A percentile compares a stretch with the other conserved stretches of the same genome.
phyloP scores from a whole-genome alignment of 2,797 vertebrate genomes.

The Tragopan temminckii region DNA sequence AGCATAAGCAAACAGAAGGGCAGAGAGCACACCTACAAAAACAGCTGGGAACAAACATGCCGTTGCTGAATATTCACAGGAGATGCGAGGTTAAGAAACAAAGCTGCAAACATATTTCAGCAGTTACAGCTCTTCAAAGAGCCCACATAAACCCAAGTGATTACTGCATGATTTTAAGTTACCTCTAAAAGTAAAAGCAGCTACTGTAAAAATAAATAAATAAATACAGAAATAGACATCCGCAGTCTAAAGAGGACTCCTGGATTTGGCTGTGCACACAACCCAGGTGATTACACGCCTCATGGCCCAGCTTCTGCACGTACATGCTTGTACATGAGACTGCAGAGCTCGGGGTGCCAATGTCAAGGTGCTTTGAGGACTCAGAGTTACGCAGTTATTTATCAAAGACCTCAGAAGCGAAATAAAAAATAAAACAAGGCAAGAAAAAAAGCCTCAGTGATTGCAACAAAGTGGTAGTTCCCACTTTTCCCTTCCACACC shows the following conservation, averaged over 20 bases:
- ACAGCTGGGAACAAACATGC: conserved; percentile 47
- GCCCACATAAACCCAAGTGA: conserved; percentile 12
- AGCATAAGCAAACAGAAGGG: conserved; percentile 52
- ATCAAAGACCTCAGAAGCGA: conserved; percentile 14
- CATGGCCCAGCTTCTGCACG: background rate
- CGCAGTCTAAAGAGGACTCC: conserved; percentile 11
- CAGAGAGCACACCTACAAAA: conserved; percentile 41
- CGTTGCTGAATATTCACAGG: conserved; percentile 33
- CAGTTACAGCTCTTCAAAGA: conserved; percentile 54
- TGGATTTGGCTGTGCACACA: conserved; percentile 36
- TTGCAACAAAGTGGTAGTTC: conserved; percentile 34
- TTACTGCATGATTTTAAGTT: background rate
- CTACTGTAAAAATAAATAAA: background rate
- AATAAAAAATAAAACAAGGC: conserved; percentile 20
- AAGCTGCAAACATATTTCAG: conserved; percentile 36
- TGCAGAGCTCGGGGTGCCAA: conserved; percentile 15
- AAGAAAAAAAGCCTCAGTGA: conserved; percentile 35
- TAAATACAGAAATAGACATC: conserved; percentile 21
- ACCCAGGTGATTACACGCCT: background rate
- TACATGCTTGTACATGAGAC: background rate
- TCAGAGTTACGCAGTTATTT: conserved; percentile 11
- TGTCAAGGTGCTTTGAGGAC: conserved; percentile 51
- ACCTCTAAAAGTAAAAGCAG: conserved; percentile 31
- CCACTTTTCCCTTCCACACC: conserved; percentile 59
- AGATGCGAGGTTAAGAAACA: conserved; percentile 30